Evolutionary conservation across 2,113 vertebrate species (phyloP), one percentile per base, ranked within the genome.

Genomic region (Cryptomyrus ogoouensis): DNA sequence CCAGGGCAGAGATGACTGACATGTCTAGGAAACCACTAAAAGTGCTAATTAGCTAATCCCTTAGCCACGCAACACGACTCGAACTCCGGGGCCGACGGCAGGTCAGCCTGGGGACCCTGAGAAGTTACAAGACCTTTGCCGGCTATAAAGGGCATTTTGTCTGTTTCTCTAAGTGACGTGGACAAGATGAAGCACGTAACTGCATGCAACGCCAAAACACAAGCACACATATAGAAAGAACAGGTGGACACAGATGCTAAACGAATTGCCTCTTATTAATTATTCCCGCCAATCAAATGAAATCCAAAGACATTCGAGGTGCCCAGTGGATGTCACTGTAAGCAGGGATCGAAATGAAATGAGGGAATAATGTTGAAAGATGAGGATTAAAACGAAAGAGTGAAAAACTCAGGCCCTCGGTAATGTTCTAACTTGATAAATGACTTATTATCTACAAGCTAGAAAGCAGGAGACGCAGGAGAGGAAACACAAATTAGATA

Each of bases 391-490:
- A 93, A 95, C 92, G 94, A 93, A 66, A 92, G 89, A 94, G 92
- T 94, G 92, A 93, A 96, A 91, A 95, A 96, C 96, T 96, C 94
- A 96, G 97, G 94, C 96, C 97, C 97, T 98, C 96, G 96, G 96
- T 97, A 97, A 96, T 96, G 96, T 96, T 97, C 98, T 99, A 99
- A 99, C 98, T 99, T 99, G 98, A 99, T 98, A 98, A 99, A 99
- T 96, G 96, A 97, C 97, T 99, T 99, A 99, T 99, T 99, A 99
- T 99, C 98, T 98, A 98, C 98, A 99, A 99, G 97, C 98, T 99
- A 99, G 97, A 98, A 96, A 98, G 97, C 97, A 96, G 97, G 97
- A 98, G 96, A 97, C 98, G 97, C 97, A 97, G 97, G 97, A 98
- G 96, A 99, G 97, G 96, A 99, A 97, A 98, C 96, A 98, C 97